A percentile compares a stretch with the other conserved stretches of the same genome.
Conservation (phyloP, 1,140 invertebrate species). For the Zaprionus lachaisei region DNA sequence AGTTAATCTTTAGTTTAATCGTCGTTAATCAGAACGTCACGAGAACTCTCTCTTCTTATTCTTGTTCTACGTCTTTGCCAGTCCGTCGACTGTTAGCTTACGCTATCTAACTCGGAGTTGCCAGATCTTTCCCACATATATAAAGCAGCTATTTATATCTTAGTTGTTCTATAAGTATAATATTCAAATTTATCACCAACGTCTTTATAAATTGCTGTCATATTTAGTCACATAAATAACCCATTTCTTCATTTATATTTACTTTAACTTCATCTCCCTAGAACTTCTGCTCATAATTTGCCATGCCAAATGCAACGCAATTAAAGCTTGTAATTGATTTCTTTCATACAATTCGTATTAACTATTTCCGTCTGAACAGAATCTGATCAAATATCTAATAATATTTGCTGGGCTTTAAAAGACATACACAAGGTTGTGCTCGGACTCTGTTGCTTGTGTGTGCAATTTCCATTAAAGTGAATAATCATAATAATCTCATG, state of each 20-base stretch:
- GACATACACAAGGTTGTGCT: slow-evolving; percentile 1
- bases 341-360: background rate
- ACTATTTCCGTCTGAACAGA: background rate
- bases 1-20: no score
- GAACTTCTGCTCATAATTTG: background rate
- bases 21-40: no score
- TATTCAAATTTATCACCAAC: fast-evolving
- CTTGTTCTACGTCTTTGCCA: no score
- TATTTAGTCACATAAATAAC: background rate
- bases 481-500: slow-evolving; percentile 53
- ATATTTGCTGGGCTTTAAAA: slow-evolving; percentile 13
- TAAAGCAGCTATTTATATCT: background rate
- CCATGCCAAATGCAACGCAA: background rate
- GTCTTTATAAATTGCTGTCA: background rate
- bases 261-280: background rate
- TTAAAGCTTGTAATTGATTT: slow-evolving; percentile 18
- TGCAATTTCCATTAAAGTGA: slow-evolving; percentile 46
- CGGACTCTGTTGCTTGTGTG: slow-evolving; percentile 8
- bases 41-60: no score
- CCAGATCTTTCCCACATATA: no score
- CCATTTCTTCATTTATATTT: no score
- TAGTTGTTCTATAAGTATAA: background rate
- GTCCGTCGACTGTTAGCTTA: no score
- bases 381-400: slow-evolving; percentile 12
- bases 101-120: no score